Base-by-base conservation (phyloP, 2,888 invertebrate species). In the Pedicia rivosa region DNA sequence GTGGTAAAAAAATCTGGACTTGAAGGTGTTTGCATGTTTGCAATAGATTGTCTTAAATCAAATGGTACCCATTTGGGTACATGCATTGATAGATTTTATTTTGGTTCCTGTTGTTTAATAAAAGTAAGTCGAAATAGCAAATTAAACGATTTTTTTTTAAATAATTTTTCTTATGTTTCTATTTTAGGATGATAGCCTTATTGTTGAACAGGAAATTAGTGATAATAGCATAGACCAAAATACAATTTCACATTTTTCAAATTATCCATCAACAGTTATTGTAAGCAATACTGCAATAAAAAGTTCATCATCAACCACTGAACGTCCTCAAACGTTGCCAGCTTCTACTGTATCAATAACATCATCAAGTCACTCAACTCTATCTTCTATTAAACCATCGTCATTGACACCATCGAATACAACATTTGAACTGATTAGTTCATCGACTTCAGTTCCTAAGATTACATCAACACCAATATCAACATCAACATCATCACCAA, bases 81-180 rank as follows among this genome's bases (percentile, higher is more conserved):
- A 2, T 91, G 91, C 58, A 86, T 90, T 51, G 90, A 91, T 61
- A 74, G 87, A 44, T 90, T 90, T 59, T 90, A 88, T 63, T 90
- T 90, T 55, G 90, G 90, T 37, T 88, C 88, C 22, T 91, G 91
- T 55, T 91, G 91, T 55, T 81, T 79, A 50, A 67, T 88, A 39
- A 74, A 74, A 45, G 62, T 19, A 4, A 19, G 19, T 9, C 8
- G 10, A 14, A 14, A 14, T 24, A 14, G 3, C 9, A 33, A 22
- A 22, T 14, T 14, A 15, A 5, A 14, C 20, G 2, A 24, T 6
- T n/a, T n/a, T n/a, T n/a, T n/a, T n/a, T n/a, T n/a, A n/a, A n/a
- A n/a, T n/a, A n/a, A n/a, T n/a, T n/a, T n/a, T n/a, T n/a, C n/a
- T n/a, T n/a, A n/a, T n/a, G n/a, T n/a, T n/a, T n/a, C n/a, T n/a